Evolutionary conservation across 2,113 vertebrate genomes (phyloP), one percentile per base, ranked within the genome.

Genomic region (Cervus canadensis): DNA sequence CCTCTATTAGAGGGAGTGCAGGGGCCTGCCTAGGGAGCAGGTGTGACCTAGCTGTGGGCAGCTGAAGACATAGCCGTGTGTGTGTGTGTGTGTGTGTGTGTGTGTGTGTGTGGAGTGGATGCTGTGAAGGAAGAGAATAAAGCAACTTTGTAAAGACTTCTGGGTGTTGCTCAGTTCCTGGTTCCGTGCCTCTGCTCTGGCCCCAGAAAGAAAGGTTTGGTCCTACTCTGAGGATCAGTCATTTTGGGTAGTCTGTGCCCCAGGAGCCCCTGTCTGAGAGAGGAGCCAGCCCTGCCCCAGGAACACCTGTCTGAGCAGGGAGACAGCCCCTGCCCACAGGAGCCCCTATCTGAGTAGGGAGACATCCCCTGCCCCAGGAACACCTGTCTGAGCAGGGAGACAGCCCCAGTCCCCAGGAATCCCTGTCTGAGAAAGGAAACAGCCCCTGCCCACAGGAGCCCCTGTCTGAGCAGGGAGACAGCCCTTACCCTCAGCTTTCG

Each of bases 1-100:
- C 79, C 98, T 98, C 52, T 96, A 97, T 21, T 97, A 96, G 96
- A 23, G 4, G n/a, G 25, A 1, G 57, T 1, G 2, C 45, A 0
- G 23, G 36, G 60, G 92, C 43, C 60, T 9, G 62, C 33, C 50
- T 3, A 2, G 0, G 82, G 30, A 36, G 76, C 26, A 19, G 25
- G 16, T 0, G 1, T 11, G 86, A 16, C 48, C 36, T 26, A 45
- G 43, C 14, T 16, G 1, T 0, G 6, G 48, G 48, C 12, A 25
- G 25, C 89, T 30, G 36, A 25, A 43, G 71, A 25, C 21, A 25
- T 36, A 11, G 91, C 36, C 12, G 59, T 7, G 59, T 28, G 59
- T 28, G 59, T 30, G 15, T 19, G 64, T 19, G 60, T 16, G 60
- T 64, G 60, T 16, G 28, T 19, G 60, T 16, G 60, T 64, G 60